phyloP scores from a whole-genome alignment of 2,888 invertebrate species.

The Ceriagrion tenellum region DNA sequence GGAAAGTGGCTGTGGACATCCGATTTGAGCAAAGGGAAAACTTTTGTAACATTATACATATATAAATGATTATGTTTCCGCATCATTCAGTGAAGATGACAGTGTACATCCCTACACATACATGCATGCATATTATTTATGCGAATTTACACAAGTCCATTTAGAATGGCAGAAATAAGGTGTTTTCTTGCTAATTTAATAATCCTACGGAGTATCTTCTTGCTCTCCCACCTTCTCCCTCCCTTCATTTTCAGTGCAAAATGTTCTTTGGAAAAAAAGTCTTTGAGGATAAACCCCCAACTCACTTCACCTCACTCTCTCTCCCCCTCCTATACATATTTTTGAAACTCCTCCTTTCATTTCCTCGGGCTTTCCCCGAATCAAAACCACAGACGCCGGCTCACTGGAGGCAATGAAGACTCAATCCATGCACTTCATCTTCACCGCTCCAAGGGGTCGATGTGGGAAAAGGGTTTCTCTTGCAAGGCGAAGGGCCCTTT shows the following conservation, averaged over 20 bases:
- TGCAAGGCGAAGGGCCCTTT: background rate
- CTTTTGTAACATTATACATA: background rate
- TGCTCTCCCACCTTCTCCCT: background rate
- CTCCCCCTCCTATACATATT: background rate
- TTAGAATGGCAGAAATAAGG: constrained; percentile 30
- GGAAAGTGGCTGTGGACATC: background rate
- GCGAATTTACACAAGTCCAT: background rate
- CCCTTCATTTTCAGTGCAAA: background rate
- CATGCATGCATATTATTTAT: constrained; percentile 22
- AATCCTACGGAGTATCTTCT: constrained; percentile 12
- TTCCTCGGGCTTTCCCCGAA: background rate
- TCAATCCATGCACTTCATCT: background rate
- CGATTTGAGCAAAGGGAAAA: constrained; percentile 52
- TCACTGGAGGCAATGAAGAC: background rate
- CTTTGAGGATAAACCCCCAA: background rate
- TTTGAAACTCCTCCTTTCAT: background rate
- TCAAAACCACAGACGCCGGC: background rate
- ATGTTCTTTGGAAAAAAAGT: background rate
- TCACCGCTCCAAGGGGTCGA: background rate
- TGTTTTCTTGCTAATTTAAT: background rate
- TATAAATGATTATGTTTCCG: background rate
- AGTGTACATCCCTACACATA: background rate
- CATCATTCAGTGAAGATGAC: background rate
- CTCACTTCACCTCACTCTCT: background rate
- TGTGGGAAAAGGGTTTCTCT: background rate